A percentile compares a stretch with the other conserved stretches of the same genome.
Evolutionary conservation across 2,797 vertebrate species (phyloP).

Genomic region (Anomalospiza imberbis): DNA sequence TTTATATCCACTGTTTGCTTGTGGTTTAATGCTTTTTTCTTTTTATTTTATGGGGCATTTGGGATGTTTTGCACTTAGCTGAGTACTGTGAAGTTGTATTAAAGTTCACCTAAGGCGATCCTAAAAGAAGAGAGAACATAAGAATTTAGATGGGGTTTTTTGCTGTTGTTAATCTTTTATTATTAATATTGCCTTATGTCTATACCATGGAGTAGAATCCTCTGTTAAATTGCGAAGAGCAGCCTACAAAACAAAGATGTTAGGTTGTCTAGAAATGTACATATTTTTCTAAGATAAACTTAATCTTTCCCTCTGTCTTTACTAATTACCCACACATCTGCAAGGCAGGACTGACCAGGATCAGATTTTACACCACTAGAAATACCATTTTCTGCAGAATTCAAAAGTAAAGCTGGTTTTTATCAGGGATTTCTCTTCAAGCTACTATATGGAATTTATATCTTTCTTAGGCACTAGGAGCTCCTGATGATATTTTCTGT

Average conservation of each 20-base stretch:
- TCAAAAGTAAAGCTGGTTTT: not conserved
- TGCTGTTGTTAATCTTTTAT: not conserved
- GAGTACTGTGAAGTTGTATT: not conserved
- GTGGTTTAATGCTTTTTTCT: not conserved
- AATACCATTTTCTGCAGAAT: not conserved
- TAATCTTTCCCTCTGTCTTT: not conserved
- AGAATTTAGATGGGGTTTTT: not conserved
- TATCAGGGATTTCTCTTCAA: not conserved
- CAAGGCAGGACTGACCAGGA: not conserved
- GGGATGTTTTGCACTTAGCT: fast-evolving
- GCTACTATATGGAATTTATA: not conserved
- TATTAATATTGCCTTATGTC: not conserved
- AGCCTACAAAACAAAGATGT: not conserved
- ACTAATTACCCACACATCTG: not conserved
- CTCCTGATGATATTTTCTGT: not conserved
- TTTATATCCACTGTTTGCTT: not conserved
- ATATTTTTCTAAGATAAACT: not conserved
- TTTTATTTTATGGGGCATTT: not conserved
- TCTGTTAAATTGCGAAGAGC: not conserved
- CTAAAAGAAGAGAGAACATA: not conserved
- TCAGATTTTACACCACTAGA: not conserved
- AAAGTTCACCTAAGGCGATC: not conserved
- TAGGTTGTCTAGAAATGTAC: not conserved
- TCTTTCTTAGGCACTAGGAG: not conserved
- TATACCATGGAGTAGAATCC: not conserved